These are phyloP conservation scores for Trachelipus rathkii DNA, from an alignment of 1,140 invertebrate species.

Conservation along the genomic window DNA sequence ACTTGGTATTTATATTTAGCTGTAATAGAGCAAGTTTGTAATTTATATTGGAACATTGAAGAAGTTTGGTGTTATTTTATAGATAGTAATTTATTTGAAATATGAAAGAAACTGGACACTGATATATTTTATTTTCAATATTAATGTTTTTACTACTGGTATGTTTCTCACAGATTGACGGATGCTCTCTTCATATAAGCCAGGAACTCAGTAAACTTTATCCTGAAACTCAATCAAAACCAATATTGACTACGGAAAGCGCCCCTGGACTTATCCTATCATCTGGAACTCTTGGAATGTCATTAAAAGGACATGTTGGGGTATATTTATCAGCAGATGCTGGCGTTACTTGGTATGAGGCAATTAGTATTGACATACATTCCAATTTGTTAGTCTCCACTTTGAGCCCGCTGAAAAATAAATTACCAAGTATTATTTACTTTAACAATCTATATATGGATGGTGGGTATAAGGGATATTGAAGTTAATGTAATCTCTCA, in stretches of 20 bases:
- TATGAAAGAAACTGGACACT: background rate
- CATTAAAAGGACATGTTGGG: constrained; percentile 71
- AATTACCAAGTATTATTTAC: too few relatives aligned
- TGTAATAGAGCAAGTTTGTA: background rate
- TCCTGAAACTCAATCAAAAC: constrained; percentile 67
- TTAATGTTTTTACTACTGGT: constrained; percentile 20
- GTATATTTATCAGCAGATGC: constrained; percentile 79
- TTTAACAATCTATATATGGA: too few relatives aligned
- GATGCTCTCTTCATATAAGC: constrained; percentile 78
- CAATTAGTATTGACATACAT: constrained; percentile 51
- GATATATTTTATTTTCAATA: background rate
- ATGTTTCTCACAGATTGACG: constrained; percentile 49
- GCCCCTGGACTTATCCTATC: constrained; percentile 83
- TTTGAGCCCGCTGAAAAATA: too few relatives aligned
- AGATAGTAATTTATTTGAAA: background rate
- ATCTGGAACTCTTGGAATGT: constrained; percentile 70
- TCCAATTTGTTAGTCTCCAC: too few relatives aligned
- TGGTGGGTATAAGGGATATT: too few relatives aligned
- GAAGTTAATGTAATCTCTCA: too few relatives aligned
- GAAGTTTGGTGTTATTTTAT: background rate
- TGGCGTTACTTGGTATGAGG: constrained; percentile 75
- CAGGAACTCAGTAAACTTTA: constrained; percentile 79
- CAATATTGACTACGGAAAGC: constrained; percentile 80
- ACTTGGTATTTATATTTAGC: constrained; percentile 48
- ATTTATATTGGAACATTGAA: background rate